Base-by-base conservation (phyloP, 2,797 vertebrate genomes). In the Phoeniculus purpureus region DNA sequence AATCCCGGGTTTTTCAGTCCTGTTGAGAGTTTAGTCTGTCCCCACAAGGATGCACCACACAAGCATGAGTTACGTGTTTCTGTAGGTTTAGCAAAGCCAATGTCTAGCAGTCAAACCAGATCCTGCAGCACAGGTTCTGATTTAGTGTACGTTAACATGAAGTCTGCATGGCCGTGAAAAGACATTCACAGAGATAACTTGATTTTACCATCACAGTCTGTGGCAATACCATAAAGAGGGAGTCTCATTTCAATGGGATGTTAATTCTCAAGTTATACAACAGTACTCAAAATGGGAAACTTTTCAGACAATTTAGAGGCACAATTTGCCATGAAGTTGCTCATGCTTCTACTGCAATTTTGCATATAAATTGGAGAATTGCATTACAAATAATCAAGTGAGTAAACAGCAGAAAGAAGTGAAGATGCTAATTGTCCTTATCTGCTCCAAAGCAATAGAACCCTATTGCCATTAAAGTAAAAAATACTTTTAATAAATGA, bases 371-470 rank as follows among this genome's bases (percentile, higher is more conserved):
- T 6, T 79, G 47, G 88, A 83, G 92, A 93, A 88, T 0, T 80
- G 47, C 32, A 80, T 93, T 94, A 88, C 17, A 80, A 93, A 91
- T 55, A 85, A 84, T 74, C n/a, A 82, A 48, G 31, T 80, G 51
- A 90, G 17, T 48, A 88, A 88, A 88, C 15, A 61, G 32, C 29
- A 82, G 68, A 85, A 90, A 95, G 83, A 90, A 92, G 61, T 26
- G 9, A 73, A 79, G 58, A 80, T 51, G n/a, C 23, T 90, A 86
- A 90, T 55, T 77, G 54, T 48, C 65, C 78, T 80, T 76, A 67
- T 48, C 80, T 60, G 54, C 27, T 84, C 37, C 47, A 84, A 88
- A 89, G 86, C 78, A 87, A 80, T 45, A 47, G 5, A 88, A 50
- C 22, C 70, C 37, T 52, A 32, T 22, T 45, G 40, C 56, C 83